Percentiles rank a stretch among this genome's conserved stretches.
Conservation (phyloP, 2,113 vertebrate species). For the Orycteropus afer region DNA sequence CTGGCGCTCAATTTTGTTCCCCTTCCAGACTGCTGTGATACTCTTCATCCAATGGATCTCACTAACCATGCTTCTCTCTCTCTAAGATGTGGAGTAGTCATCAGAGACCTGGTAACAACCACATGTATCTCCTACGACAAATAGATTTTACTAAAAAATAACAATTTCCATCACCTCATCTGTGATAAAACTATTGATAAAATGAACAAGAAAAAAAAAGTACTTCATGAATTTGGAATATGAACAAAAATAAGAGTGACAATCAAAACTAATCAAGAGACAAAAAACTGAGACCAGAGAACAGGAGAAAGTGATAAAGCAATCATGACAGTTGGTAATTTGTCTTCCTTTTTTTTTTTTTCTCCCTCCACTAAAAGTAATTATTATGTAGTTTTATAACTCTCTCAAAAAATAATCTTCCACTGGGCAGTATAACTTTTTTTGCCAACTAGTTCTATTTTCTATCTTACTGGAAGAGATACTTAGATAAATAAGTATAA, state of each 20-base stretch:
- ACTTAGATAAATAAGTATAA: not conserved
- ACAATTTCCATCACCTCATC: not conserved
- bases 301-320: not conserved
- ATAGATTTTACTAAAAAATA: not conserved
- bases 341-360: not conserved
- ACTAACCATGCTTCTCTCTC: not conserved
- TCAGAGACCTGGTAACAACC: not conserved
- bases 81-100: not conserved
- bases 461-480: slow-evolving; percentile 1
- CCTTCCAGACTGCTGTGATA: not conserved
- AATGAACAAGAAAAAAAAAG: not conserved
- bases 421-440: not conserved
- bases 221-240: not conserved
- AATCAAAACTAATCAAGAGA: not conserved
- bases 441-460: not conserved
- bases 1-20: not conserved
- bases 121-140: not conserved
- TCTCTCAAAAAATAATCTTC: not conserved
- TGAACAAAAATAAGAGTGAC: not conserved
- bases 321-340: not conserved
- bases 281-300: not conserved
- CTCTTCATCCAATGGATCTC: not conserved
- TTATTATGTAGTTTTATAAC: not conserved
- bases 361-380: not conserved
- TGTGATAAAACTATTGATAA: not conserved